Evolutionary conservation across 92 coral and sea anemone species (phyloP).

Genomic region (Ricordea florida): DNA sequence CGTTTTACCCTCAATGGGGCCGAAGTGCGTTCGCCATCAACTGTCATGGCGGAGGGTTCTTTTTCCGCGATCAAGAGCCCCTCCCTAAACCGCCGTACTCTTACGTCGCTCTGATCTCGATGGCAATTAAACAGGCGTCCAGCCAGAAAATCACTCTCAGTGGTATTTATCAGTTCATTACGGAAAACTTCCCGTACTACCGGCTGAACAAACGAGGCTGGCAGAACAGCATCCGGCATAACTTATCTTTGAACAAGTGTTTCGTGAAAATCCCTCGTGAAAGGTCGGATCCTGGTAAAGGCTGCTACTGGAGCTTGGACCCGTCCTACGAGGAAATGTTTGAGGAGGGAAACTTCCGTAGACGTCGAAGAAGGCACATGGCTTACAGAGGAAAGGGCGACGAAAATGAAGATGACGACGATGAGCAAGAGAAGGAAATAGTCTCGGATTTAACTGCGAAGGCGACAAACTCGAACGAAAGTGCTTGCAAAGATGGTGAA

Average conservation of each 20-base stretch:
- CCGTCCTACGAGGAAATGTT: constrained; percentile 96
- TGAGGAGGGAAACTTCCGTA: constrained; percentile 96
- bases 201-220: constrained; percentile 97
- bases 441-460: not conserved
- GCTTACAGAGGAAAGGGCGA: constrained; percentile 21
- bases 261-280: constrained; percentile 95
- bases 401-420: constrained; percentile 15
- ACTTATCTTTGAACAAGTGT: constrained; percentile 93
- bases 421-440: not conserved
- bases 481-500: not conserved
- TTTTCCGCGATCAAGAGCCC: constrained; percentile 54
- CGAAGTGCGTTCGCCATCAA: constrained; percentile 10
- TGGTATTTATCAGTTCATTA: constrained; percentile 97
- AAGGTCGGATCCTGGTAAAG: constrained; percentile 94
- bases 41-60: constrained; percentile 33
- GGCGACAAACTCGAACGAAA: not conserved
- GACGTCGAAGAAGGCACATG: constrained; percentile 76
- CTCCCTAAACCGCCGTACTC: constrained; percentile 99
- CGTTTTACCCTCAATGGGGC: constrained; percentile 32
- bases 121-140: constrained; percentile 97
- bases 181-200: constrained; percentile 94
- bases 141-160: constrained; percentile 87
- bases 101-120: constrained; percentile 95
- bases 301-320: constrained; percentile 96
- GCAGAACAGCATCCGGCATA: constrained; percentile 99